Percentiles rank a stretch among this genome's conserved stretches.
These are phyloP conservation scores for Neodiprion lecontei DNA, from an alignment of 1,140 invertebrate species.

Conservation along the genomic window DNA sequence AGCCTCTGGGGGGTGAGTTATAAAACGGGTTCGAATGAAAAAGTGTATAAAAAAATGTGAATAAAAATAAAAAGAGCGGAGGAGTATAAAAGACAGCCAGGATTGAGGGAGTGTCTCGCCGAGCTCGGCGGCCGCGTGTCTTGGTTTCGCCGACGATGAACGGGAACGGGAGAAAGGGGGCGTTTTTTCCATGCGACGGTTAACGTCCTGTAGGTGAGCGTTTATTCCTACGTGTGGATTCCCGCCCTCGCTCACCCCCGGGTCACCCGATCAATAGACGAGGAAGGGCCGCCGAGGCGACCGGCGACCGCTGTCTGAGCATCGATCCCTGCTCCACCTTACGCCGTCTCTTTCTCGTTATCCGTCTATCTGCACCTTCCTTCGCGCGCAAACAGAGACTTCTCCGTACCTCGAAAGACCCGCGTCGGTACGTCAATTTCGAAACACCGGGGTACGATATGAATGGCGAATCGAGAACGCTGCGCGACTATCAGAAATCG, in stretches of 20 bases:
- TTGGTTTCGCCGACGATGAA: background rate
- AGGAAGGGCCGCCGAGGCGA: conserved; percentile 42
- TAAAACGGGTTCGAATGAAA: too few species aligned
- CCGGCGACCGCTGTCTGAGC: conserved; percentile 42
- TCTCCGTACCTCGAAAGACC: conserved; percentile 13
- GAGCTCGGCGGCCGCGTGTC: background rate
- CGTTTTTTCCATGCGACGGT: background rate
- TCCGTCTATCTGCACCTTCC: conserved; percentile 7
- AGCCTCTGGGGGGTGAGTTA: too few species aligned
- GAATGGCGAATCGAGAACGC: conserved; percentile 8
- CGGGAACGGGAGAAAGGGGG: background rate
- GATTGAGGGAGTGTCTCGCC: background rate
- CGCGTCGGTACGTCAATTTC: conserved; percentile 28
- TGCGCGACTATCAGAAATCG: background rate
- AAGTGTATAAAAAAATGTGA: too few species aligned
- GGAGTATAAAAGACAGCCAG: too few species aligned
- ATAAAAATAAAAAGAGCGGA: too few species aligned
- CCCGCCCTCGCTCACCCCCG: conserved; percentile 1
- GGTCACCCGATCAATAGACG: conserved; percentile 46
- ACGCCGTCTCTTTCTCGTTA: conserved; percentile 19
- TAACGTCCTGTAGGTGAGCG: background rate
- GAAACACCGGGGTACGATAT: conserved; percentile 26
- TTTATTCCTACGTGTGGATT: background rate
- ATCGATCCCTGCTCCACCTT: conserved; percentile 41
- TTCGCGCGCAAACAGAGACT: conserved; percentile 8